These are phyloP conservation scores for Cyprinodon tularosa DNA, from an alignment of 2,113 vertebrate genomes.

Conservation along the genomic window DNA sequence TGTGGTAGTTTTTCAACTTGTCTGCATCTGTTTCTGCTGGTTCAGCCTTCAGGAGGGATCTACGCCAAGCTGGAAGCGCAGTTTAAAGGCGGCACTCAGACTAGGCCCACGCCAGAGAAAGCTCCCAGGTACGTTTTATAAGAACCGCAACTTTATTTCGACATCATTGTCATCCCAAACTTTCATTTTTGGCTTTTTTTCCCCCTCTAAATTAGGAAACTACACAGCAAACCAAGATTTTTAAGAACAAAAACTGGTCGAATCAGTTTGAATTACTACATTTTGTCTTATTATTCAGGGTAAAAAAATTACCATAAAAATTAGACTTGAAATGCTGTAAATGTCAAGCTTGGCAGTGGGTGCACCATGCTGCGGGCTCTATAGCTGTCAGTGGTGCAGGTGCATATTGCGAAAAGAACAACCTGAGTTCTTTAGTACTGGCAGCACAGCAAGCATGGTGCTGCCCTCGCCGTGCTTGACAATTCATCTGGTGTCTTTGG, in stretches of 20 bases:
- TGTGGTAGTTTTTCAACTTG: not conserved
- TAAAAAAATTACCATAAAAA: no score
- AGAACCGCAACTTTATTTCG: no score
- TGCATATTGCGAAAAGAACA: not conserved
- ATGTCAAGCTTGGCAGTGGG: not conserved
- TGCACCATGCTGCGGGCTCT: not conserved
- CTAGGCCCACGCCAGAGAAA: conserved; percentile 87
- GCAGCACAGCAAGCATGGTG: no score
- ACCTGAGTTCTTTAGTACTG: no score
- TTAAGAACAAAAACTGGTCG: not conserved
- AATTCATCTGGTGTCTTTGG: no score
- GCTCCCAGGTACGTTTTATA: conserved; percentile 63
- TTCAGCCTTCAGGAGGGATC: conserved; percentile 88
- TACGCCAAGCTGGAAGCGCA: conserved; percentile 92
- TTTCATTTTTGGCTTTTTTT: no score
- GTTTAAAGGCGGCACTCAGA: conserved; percentile 83
- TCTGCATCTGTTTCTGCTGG: conserved; percentile 19
- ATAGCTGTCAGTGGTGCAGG: not conserved
- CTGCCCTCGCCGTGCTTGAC: no score
- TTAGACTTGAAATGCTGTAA: not conserved
- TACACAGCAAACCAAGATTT: no score
- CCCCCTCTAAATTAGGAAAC: no score
- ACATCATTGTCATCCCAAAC: no score
- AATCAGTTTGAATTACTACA: not conserved
- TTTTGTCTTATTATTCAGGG: not conserved